Evolutionary conservation across 1,140 invertebrate genomes (phyloP), one percentile per base, ranked within the genome.

Genomic region (Neelides sp.): DNA sequence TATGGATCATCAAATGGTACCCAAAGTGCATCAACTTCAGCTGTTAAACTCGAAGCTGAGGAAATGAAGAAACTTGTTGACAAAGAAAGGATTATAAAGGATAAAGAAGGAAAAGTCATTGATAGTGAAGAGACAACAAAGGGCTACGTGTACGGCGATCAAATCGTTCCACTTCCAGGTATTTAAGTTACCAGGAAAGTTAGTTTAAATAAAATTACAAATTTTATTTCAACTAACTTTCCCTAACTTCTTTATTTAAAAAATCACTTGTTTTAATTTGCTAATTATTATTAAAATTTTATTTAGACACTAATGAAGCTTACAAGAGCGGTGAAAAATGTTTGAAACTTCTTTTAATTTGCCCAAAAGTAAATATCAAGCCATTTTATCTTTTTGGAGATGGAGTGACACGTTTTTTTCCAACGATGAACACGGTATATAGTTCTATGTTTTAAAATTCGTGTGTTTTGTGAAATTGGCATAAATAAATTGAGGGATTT

Each of bases 291-390:
- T 26, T 4, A 39, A 39, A 28, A 28, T 3, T 27, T 7, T 32
- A 32, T 32, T 32, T 32, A 8, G 28, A 8, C 7, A 8, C 28
- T 8, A 32, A 48, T 17, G 40, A 47, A 7, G 20, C 17, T 0
- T 55, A 53, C 23, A 13, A 39, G 4, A 48, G 48, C 26, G 57
- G 57, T 19, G 49, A 46, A 3, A 55, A 53, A 24, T 60, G 58
- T 26, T 42, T 60, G 17, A 51, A 60, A 42, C 3, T 60, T 17
- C 24, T 60, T 3, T 20, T 48, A 24, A 57, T 60, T 42, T 54
- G 48, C 19, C 54, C 54, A 13, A 47, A 26, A 15, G 51, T 57
- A 41, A 47, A 54, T 10, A 52, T 60, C 19, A 20, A 20, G 12
- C 54, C 58, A 2, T 22, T 13, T 15, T 52, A 42, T 39, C 35